Evolutionary conservation across 2,888 invertebrate genomes (phyloP).

Genomic region (Cryptops parisi): DNA sequence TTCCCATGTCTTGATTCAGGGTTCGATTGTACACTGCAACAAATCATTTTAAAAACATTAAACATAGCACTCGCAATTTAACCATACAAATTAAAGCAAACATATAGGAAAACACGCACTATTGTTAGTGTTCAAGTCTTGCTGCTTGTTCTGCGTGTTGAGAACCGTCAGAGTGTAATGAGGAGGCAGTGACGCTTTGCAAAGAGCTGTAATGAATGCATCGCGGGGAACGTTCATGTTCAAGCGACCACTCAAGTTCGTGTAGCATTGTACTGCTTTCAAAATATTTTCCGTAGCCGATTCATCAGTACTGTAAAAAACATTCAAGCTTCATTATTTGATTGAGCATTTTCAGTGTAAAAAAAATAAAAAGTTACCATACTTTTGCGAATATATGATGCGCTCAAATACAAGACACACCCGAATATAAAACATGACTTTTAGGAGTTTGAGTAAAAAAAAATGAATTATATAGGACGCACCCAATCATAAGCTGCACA

Average conservation of each 20-base stretch:
- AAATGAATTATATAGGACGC: too few species aligned
- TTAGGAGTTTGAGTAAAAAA: too few species aligned
- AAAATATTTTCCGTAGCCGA: slow-evolving; percentile 78
- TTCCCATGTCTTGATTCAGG: slow-evolving; percentile 40
- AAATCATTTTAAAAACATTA: slow-evolving; percentile 10
- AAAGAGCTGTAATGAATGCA: slow-evolving; percentile 86
- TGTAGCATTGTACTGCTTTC: slow-evolving; percentile 78
- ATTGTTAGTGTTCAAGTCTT: background rate
- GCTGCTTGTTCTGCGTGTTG: slow-evolving; percentile 27
- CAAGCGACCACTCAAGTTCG: slow-evolving; percentile 74
- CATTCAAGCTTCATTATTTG: background rate
- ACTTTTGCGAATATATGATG: too few species aligned
- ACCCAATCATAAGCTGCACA: too few species aligned
- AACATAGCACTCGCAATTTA: too few species aligned
- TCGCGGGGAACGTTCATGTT: slow-evolving; percentile 64
- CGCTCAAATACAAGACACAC: too few species aligned
- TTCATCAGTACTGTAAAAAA: slow-evolving; percentile 62
- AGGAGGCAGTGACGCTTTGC: slow-evolving; percentile 90
- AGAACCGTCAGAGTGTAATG: slow-evolving; percentile 85
- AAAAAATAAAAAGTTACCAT: too few species aligned
- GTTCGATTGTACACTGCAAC: slow-evolving; percentile 36
- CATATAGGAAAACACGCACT: background rate
- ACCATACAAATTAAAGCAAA: too few species aligned
- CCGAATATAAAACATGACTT: too few species aligned
- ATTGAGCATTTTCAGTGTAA: too few species aligned